phyloP scores from a whole-genome alignment of 2,797 vertebrate species.

The Mus spretus region DNA sequence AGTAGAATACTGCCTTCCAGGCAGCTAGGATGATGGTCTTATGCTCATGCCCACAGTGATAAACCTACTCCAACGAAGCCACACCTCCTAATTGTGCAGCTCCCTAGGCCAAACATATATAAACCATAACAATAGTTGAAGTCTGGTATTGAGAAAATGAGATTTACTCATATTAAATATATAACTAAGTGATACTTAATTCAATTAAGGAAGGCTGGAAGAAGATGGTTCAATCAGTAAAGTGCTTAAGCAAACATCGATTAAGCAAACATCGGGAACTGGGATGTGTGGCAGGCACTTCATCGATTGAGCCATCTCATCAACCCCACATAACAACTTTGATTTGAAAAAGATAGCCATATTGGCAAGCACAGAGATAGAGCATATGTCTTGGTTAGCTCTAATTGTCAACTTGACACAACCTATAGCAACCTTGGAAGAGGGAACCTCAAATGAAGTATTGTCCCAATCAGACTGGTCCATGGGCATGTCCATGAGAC shows the following conservation, averaged over 20 bases:
- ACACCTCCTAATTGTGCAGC: no score
- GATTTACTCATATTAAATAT: slow-evolving; percentile 36
- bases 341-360: neutral
- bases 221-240: neutral
- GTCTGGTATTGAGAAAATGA: slow-evolving; percentile 28
- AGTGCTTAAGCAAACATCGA: neutral
- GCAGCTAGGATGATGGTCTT: no score
- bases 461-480: neutral
- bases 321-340: neutral
- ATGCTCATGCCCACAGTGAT: no score
- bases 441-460: neutral
- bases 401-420: neutral
- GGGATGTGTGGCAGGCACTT: neutral
- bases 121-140: neutral
- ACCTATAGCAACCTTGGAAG: neutral
- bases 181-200: slow-evolving; percentile 39
- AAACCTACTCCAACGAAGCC: no score
- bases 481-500: neutral
- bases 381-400: neutral
- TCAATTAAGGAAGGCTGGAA: slow-evolving; percentile 1
- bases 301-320: neutral
- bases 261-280: neutral
- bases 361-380: neutral
- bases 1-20: no score
- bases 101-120: no score